Conservation (phyloP, 2,888 invertebrate species). For the Myopa testacea region DNA sequence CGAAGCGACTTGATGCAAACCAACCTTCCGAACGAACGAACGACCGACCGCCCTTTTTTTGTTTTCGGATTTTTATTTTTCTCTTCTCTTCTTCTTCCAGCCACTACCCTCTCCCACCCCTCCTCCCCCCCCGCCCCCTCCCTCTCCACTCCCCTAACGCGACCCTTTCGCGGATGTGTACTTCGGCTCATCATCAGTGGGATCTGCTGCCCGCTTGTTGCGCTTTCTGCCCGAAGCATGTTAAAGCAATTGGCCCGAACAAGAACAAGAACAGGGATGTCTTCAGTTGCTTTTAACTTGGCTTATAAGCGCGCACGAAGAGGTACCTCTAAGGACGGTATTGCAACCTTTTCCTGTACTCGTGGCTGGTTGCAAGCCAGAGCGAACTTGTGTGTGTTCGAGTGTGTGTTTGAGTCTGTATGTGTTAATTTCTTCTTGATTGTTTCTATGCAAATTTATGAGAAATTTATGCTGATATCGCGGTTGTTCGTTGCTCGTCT, state of each 20-base stretch:
- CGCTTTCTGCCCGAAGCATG: constrained; percentile 18
- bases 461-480: constrained; percentile 55
- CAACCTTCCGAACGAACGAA: not conserved
- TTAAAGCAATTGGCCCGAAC: constrained; percentile 34
- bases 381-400: not conserved
- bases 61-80: not conserved
- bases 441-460: constrained; percentile 59
- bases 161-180: too few species aligned
- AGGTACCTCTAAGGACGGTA: not conserved
- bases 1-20: too few species aligned
- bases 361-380: not conserved
- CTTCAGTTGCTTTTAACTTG: constrained; percentile 21
- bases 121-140: too few species aligned
- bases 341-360: too few species aligned
- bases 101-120: too few species aligned
- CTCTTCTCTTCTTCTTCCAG: too few species aligned
- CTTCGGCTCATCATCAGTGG: too few species aligned
- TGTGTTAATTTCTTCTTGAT: constrained; percentile 46
- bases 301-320: not conserved
- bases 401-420: not conserved
- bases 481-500: not conserved
- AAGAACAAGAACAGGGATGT: not conserved
- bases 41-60: not conserved
- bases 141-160: too few species aligned
- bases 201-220: not conserved